A percentile compares a stretch with the other conserved stretches of the same genome.
These are phyloP conservation scores for Lordiphosa collinella DNA, from an alignment of 1,140 invertebrate genomes.

Conservation along the genomic window DNA sequence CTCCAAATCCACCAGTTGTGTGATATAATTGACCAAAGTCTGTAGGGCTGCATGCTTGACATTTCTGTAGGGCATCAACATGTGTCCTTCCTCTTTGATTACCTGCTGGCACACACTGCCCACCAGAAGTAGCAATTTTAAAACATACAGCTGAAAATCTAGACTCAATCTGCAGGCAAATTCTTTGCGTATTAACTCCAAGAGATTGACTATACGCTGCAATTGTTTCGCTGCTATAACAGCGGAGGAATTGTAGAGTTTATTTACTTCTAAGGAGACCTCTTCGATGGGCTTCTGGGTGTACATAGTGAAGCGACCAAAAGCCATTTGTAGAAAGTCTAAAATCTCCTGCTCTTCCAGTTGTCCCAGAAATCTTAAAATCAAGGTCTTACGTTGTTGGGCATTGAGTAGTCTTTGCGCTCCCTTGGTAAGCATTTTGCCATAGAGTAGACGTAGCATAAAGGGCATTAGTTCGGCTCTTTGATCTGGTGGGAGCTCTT, in stretches of 20 bases:
- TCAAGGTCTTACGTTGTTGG: slow-evolving; percentile 85
- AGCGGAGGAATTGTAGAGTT: slow-evolving; percentile 15
- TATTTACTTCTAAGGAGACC: slow-evolving; percentile 8
- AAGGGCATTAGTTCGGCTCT: slow-evolving; percentile 88
- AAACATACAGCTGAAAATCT: slow-evolving; percentile 84
- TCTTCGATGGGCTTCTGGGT: slow-evolving; percentile 81
- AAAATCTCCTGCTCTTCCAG: slow-evolving; percentile 88
- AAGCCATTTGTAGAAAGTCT: slow-evolving; percentile 90
- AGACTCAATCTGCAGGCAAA: slow-evolving; percentile 88
- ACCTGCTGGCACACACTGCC: slow-evolving; percentile 84
- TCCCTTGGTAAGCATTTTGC: slow-evolving; percentile 92
- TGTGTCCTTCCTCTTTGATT: slow-evolving; percentile 71
- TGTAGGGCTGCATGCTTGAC: slow-evolving; percentile 83
- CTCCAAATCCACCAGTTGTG: slow-evolving; percentile 86
- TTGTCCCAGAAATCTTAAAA: slow-evolving; percentile 92
- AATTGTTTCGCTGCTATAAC: slow-evolving; percentile 84
- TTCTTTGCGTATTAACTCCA: slow-evolving; percentile 91
- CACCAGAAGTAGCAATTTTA: slow-evolving; percentile 87
- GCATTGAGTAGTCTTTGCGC: slow-evolving; percentile 87
- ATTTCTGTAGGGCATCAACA: slow-evolving; percentile 83
- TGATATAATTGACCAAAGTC: slow-evolving; percentile 87
- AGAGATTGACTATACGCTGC: slow-evolving; percentile 87
- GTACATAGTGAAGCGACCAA: slow-evolving; percentile 86
- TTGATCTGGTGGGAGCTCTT: slow-evolving; percentile 85
- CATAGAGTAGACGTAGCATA: slow-evolving; percentile 92